Conservation (phyloP, 2,888 invertebrate genomes). For the Spisula subtruncata region DNA sequence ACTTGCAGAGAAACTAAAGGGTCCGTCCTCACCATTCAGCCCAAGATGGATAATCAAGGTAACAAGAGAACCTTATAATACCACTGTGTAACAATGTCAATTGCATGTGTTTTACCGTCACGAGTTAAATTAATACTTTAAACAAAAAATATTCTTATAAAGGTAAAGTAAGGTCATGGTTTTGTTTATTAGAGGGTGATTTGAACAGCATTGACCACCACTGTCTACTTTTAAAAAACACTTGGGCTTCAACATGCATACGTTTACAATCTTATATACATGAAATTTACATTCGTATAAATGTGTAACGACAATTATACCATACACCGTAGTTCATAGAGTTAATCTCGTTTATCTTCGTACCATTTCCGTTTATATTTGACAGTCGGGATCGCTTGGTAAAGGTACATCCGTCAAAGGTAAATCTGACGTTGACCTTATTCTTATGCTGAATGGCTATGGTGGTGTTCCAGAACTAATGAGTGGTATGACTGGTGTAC, state of each 20-base stretch:
- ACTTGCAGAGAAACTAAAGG: background rate
- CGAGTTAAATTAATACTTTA: too few species aligned
- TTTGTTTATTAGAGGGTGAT: too few species aligned
- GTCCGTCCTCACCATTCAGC: background rate
- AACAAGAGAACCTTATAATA: background rate
- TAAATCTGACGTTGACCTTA: constrained; percentile 65
- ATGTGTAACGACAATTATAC: too few species aligned
- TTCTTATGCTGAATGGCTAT: constrained; percentile 50
- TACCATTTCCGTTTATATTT: background rate
- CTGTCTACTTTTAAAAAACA: too few species aligned
- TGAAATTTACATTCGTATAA: too few species aligned
- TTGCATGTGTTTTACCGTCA: too few species aligned
- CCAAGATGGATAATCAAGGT: constrained; percentile 20
- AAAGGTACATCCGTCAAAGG: constrained; percentile 68
- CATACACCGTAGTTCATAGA: background rate
- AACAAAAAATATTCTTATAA: too few species aligned
- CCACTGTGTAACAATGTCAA: too few species aligned
- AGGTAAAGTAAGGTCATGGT: too few species aligned
- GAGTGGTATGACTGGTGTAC: constrained; percentile 7
- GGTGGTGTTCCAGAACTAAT: constrained; percentile 10
- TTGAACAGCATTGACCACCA: too few species aligned
- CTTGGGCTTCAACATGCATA: background rate
- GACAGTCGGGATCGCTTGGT: constrained; percentile 65
- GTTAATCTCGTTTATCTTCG: too few species aligned
- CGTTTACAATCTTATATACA: background rate